Percentiles rank a stretch among this genome's conserved stretches.
Conservation (phyloP, 92 coral and sea anemone species). For the Galaxea fascicularis region DNA sequence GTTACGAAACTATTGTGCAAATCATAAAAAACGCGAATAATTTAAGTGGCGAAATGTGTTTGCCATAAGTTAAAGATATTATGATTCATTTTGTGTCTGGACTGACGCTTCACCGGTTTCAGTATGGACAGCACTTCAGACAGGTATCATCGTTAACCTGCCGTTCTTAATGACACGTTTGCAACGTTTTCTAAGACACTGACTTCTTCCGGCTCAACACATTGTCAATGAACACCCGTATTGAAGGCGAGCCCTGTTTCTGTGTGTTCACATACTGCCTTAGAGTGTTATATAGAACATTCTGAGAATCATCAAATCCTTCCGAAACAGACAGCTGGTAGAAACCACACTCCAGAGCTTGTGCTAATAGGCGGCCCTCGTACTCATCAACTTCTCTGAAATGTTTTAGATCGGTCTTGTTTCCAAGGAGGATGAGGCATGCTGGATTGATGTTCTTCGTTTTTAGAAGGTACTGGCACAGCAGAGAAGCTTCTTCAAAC, state of each 20-base stretch:
- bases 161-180: too few species aligned
- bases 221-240: conserved; percentile 64
- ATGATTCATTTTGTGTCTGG: too few species aligned
- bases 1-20: too few species aligned
- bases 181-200: conserved; percentile 3
- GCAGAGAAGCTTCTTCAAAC: conserved; percentile 75
- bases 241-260: conserved; percentile 62
- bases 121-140: too few species aligned
- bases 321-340: conserved; percentile 83
- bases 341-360: conserved; percentile 78
- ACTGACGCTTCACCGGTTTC: too few species aligned
- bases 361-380: conserved; percentile 80
- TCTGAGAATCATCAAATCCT: conserved; percentile 75
- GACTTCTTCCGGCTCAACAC: conserved; percentile 64
- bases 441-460: conserved; percentile 72
- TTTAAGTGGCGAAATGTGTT: too few species aligned
- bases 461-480: conserved; percentile 72
- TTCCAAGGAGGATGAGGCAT: conserved; percentile 76
- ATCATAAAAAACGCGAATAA: too few species aligned
- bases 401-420: conserved; percentile 79
- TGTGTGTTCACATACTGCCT: conserved; percentile 68
- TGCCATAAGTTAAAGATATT: too few species aligned
- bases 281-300: conserved; percentile 74
- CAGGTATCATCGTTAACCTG: too few species aligned
- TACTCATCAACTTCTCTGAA: conserved; percentile 77